Evolutionary conservation across 1,140 invertebrate genomes (phyloP).

Genomic region (Trichomalopsis sarcophagae): DNA sequence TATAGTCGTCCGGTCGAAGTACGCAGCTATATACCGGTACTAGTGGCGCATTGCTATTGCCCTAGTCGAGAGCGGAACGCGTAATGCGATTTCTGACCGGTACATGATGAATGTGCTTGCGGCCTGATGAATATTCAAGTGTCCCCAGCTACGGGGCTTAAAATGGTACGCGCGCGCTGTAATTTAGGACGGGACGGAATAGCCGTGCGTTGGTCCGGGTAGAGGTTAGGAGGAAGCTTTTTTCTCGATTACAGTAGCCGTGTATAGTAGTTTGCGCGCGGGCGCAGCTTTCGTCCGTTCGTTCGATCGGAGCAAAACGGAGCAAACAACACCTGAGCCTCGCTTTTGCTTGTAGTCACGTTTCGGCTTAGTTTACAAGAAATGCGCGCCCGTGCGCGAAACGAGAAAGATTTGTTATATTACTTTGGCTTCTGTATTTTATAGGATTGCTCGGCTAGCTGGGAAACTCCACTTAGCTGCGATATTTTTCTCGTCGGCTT

Average conservation of each 20-base stretch:
- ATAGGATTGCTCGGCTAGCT: neutral
- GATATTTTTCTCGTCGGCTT: no score
- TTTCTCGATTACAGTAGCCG: slow-evolving; percentile 19
- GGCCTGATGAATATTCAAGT: slow-evolving; percentile 40
- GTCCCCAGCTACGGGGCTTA: slow-evolving; percentile 3
- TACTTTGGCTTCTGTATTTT: neutral
- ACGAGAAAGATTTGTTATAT: neutral
- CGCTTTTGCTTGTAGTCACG: neutral
- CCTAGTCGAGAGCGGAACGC: neutral
- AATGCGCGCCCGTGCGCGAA: no score
- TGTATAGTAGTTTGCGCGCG: neutral
- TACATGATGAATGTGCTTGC: slow-evolving; percentile 28
- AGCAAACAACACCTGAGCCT: slow-evolving; percentile 9
- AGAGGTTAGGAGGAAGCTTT: neutral
- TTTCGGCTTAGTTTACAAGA: slow-evolving; percentile 11
- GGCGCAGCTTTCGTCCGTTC: neutral
- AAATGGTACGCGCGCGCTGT: neutral
- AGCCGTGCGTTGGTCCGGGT: no score
- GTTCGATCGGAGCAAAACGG: no score
- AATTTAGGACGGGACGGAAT: neutral
- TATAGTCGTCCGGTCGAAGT: neutral
- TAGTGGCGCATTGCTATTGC: neutral
- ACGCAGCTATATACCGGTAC: neutral
- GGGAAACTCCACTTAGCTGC: neutral
- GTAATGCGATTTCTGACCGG: slow-evolving; percentile 36